Evolutionary conservation across 2,113 vertebrate species (phyloP).

Genomic region (Cavia porcellus): DNA sequence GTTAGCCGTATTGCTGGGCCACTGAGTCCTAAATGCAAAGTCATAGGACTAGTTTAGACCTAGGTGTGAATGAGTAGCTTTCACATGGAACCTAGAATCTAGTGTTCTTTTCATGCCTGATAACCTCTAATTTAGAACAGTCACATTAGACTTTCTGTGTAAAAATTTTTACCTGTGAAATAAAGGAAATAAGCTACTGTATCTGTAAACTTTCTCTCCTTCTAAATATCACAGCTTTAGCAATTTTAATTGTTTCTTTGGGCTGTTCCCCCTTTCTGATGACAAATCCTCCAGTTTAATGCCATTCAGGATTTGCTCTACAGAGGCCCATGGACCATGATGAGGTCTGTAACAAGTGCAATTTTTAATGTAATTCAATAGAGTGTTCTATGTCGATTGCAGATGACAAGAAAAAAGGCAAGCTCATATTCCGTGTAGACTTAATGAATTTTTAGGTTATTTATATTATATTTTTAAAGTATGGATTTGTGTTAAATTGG

Average conservation of each 20-base stretch:
- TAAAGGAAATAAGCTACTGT: neutral
- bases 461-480: conserved; percentile 33
- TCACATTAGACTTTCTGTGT: neutral
- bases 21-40: neutral
- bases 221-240: neutral
- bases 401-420: neutral
- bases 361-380: neutral
- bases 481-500: neutral
- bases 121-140: neutral
- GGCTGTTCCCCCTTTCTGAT: neutral
- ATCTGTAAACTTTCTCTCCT: neutral
- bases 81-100: neutral
- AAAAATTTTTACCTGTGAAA: conserved; percentile 11
- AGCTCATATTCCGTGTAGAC: neutral
- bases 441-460: neutral
- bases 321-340: neutral
- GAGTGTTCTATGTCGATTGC: neutral
- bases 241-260: neutral
- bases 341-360: neutral
- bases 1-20: neutral
- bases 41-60: neutral
- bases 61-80: neutral
- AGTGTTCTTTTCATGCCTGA: neutral
- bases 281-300: neutral
- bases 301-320: neutral